Evolutionary conservation across 2,888 invertebrate species (phyloP), one percentile per base, ranked within the genome.

Genomic region (Anoncus sp.): DNA sequence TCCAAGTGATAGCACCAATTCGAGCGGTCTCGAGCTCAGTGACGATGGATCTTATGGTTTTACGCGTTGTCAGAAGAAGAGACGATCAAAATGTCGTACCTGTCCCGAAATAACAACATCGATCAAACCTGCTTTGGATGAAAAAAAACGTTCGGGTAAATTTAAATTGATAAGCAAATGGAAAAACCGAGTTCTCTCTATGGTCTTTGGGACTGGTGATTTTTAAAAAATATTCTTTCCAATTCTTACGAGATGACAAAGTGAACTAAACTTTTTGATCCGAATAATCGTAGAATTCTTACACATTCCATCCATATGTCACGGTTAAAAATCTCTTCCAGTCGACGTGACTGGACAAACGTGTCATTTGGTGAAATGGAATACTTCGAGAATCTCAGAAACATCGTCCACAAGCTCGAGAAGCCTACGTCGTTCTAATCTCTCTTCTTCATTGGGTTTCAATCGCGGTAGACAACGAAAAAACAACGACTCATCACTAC

Each of bases 271-370:
- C 5, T 24, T 24, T 2, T 5, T 51, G 5, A n/a, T n/a, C 1
- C 27, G 2, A 38, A 57, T 57, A 38, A 20, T 40, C 12, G 7
- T 12, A 14, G 2, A 47, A 14, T 27, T 14, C 18, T 16, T n/a
- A 20, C 4, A 10, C 9, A 9, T 9, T 31, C 31, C 7, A 31
- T 47, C n/a, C n/a, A 27, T 63, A 71, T 43, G 45, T 62, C 51
- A 40, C 60, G 43, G 45, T 70, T 57, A 69, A 45, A 66, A 75
- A 72, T 75, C 65, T 43, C 62, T 74, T 73, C 38, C 72, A 79
- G 79, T 75, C 59, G 70, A 72, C 53, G 63, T 79, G 65, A 79
- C 72, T 62, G 78, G 72, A 55, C 74, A 77, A 43, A 73, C 51
- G 59, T 75, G 77, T 67, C 69, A 60, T 66, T 51, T 49, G 43